Conservation (phyloP, 2,888 invertebrate genomes). For the Galerucella nymphaeae region DNA sequence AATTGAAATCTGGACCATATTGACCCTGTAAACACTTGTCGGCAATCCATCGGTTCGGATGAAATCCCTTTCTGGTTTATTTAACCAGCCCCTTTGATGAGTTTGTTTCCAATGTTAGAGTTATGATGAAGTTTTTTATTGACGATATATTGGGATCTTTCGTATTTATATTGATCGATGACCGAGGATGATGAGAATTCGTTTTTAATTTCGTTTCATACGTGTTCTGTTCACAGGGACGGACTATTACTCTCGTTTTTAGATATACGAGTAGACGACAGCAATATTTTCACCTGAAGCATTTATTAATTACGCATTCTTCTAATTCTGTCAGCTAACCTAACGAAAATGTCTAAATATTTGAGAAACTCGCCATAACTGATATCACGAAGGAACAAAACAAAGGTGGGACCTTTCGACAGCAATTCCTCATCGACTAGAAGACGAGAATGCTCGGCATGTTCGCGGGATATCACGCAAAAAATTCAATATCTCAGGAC, state of each 20-base stretch:
- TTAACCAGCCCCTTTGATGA: slow-evolving; percentile 59
- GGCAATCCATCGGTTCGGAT: slow-evolving; percentile 61
- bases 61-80: slow-evolving; percentile 56
- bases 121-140: slow-evolving; percentile 60
- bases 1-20: slow-evolving; percentile 66
- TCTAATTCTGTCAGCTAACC: slow-evolving; percentile 11
- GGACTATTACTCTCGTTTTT: background rate
- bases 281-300: slow-evolving; percentile 7
- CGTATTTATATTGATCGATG: slow-evolving; percentile 24
- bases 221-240: background rate
- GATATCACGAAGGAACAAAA: slow-evolving; percentile 51
- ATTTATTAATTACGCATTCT: slow-evolving; percentile 38
- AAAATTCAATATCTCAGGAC: slow-evolving; percentile 63
- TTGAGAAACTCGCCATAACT: slow-evolving; percentile 42
- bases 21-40: slow-evolving; percentile 66
- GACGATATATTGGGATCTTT: slow-evolving; percentile 49
- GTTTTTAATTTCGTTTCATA: background rate
- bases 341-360: slow-evolving; percentile 42
- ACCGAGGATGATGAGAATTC: background rate
- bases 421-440: slow-evolving; percentile 62
- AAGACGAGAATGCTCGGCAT: slow-evolving; percentile 58
- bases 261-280: background rate
- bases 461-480: slow-evolving; percentile 60
- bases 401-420: slow-evolving; percentile 59
- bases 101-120: slow-evolving; percentile 60